Conservation (phyloP, 2,113 vertebrate genomes). For the Symphodus melops region DNA sequence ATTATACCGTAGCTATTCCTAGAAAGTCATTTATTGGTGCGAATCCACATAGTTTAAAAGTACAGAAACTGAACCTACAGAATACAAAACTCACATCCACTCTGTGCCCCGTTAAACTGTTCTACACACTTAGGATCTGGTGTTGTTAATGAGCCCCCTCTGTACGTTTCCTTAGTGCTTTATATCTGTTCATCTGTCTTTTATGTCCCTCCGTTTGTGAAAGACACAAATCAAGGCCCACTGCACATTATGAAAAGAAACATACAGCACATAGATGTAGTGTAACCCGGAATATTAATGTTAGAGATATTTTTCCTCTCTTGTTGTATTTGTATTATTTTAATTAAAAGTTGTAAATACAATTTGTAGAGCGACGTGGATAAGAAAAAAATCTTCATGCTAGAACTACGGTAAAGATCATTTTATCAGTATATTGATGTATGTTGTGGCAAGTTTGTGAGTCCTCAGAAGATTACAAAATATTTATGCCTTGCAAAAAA, state of each 20-base stretch:
- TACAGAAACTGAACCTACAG: slow-evolving; percentile 2
- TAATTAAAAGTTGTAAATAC: background rate
- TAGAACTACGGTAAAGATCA: background rate
- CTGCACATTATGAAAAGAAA: slow-evolving; percentile 21
- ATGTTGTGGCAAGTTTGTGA: background rate
- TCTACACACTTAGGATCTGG: slow-evolving; percentile 10
- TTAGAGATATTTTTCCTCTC: background rate
- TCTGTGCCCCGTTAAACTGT: slow-evolving; percentile 7
- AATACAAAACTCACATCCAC: slow-evolving; percentile 17
- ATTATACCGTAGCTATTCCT: background rate
- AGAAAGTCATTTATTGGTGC: background rate
- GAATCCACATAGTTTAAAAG: slow-evolving; percentile 2
- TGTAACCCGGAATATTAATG: background rate
- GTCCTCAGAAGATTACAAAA: too few relatives aligned
- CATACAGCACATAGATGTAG: slow-evolving; percentile 18
- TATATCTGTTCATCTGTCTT: slow-evolving; percentile 59
- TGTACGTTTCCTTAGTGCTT: slow-evolving; percentile 52
- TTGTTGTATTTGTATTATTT: background rate
- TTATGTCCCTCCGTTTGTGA: slow-evolving; percentile 43
- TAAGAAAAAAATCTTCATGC: background rate
- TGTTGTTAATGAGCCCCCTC: slow-evolving; percentile 58
- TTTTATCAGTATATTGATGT: background rate
- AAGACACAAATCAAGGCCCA: slow-evolving; percentile 53
- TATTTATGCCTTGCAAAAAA: too few relatives aligned
- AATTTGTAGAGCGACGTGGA: background rate